phyloP scores from a whole-genome alignment of 2,888 invertebrate species.

The Prosapia bicincta region DNA sequence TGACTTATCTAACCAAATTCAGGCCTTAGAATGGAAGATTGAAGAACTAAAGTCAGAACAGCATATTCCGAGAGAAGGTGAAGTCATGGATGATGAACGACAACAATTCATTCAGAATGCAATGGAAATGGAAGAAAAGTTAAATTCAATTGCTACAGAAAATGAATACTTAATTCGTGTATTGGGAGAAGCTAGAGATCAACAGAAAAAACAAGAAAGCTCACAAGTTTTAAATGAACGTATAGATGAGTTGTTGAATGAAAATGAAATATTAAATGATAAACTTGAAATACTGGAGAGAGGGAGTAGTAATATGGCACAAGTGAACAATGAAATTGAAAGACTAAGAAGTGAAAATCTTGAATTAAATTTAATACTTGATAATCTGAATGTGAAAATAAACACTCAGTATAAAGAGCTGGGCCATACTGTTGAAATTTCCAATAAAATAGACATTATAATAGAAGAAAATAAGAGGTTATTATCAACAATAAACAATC shows the following conservation, averaged over 20 bases:
- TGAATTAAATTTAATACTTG: background rate
- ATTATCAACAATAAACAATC: background rate
- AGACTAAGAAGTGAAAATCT: slow-evolving; percentile 46
- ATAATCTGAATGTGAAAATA: background rate
- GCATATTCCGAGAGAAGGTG: slow-evolving; percentile 36
- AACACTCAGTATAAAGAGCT: background rate
- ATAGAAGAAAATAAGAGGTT: background rate
- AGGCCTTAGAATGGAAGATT: slow-evolving; percentile 47
- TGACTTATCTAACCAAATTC: slow-evolving; percentile 64
- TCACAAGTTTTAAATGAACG: slow-evolving; percentile 27
- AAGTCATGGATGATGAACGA: slow-evolving; percentile 42
- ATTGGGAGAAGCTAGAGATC: slow-evolving; percentile 46
- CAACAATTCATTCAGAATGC: slow-evolving; percentile 41
- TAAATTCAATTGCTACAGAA: slow-evolving; percentile 45
- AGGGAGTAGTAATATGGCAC: slow-evolving; percentile 44
- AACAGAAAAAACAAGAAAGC: slow-evolving; percentile 29
- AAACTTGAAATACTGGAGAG: slow-evolving; percentile 40
- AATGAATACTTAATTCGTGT: slow-evolving; percentile 43
- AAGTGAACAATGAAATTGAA: slow-evolving; percentile 48
- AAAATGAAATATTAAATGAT: slow-evolving; percentile 26
- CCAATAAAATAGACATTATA: background rate
- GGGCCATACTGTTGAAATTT: background rate
- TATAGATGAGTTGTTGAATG: slow-evolving; percentile 28
- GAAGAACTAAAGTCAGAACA: slow-evolving; percentile 38
- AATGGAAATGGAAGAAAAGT: slow-evolving; percentile 43